Evolutionary conservation across 2,113 vertebrate genomes (phyloP).

Genomic region (Myotis yumanensis): DNA sequence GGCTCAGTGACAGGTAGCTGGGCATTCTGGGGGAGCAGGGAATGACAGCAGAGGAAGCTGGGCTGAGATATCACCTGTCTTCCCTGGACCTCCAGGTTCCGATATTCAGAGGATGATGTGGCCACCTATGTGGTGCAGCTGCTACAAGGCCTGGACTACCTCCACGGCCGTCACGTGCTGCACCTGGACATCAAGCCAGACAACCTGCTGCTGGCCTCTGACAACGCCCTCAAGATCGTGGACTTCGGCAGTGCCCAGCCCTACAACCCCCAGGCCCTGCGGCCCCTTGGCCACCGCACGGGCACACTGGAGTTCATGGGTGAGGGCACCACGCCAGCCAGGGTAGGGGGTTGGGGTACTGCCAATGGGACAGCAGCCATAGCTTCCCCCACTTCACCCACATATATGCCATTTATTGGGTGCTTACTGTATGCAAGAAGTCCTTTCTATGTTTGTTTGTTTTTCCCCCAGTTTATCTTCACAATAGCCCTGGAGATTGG

Average conservation of each 20-base stretch:
- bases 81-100: conserved; percentile 86
- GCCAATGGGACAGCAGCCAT: background rate
- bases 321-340: conserved; percentile 78
- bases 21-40: accelerated
- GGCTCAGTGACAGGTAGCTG: conserved; percentile 93
- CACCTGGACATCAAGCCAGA: conserved; percentile 98
- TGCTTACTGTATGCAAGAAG: background rate
- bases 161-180: conserved; percentile 91
- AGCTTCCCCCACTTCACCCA: background rate
- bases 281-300: conserved; percentile 90
- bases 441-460: background rate
- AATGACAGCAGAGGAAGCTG: accelerated
- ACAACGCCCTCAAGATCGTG: conserved; percentile 95
- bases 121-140: conserved; percentile 93
- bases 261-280: conserved; percentile 94
- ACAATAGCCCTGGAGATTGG: background rate
- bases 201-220: conserved; percentile 92
- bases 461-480: background rate
- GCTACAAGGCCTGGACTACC: conserved; percentile 95
- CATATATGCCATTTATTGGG: background rate
- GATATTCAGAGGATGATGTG: conserved; percentile 97
- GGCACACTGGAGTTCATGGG: conserved; percentile 98
- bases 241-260: conserved; percentile 96
- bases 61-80: background rate
- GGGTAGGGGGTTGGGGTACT: background rate